Evolutionary conservation across 2,113 vertebrate genomes (phyloP).

Genomic region (Syngnathus typhle): DNA sequence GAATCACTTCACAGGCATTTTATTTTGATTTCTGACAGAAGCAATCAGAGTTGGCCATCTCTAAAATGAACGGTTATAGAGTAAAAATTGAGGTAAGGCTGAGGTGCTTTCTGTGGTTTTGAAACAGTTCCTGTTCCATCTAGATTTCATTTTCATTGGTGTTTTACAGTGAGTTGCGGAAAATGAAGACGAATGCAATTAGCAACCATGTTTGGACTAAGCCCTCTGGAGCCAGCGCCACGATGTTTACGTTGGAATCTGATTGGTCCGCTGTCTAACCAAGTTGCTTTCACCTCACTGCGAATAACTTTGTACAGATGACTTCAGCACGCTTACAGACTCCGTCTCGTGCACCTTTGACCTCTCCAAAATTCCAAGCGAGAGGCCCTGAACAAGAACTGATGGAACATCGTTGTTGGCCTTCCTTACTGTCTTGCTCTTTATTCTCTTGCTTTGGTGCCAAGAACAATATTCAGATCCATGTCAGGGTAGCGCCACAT

Average conservation of each 20-base stretch:
- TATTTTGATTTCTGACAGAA: constrained; percentile 69
- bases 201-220: constrained; percentile 56
- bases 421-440: constrained; percentile 41
- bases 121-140: constrained; percentile 56
- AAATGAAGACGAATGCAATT: constrained; percentile 67
- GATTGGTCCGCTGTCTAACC: constrained; percentile 55
- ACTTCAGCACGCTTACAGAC: constrained; percentile 52
- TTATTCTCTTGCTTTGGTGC: constrained; percentile 37
- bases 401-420: constrained; percentile 56
- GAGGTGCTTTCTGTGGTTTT: constrained; percentile 63
- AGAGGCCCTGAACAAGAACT: constrained; percentile 50
- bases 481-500: constrained; percentile 44
- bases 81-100: constrained; percentile 45
- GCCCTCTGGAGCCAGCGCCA: constrained; percentile 45
- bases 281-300: constrained; percentile 58
- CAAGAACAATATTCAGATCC: constrained; percentile 60
- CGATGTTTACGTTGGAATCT: constrained; percentile 68
- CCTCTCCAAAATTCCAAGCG: constrained; percentile 47
- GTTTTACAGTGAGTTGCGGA: constrained; percentile 57
- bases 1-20: constrained; percentile 56
- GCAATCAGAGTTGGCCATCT: constrained; percentile 61
- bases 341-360: constrained; percentile 52
- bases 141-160: constrained; percentile 46
- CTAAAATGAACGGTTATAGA: constrained; percentile 54
- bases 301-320: constrained; percentile 55